Conservation (phyloP, 2,113 vertebrate genomes). For the Ageneiosus marmoratus region DNA sequence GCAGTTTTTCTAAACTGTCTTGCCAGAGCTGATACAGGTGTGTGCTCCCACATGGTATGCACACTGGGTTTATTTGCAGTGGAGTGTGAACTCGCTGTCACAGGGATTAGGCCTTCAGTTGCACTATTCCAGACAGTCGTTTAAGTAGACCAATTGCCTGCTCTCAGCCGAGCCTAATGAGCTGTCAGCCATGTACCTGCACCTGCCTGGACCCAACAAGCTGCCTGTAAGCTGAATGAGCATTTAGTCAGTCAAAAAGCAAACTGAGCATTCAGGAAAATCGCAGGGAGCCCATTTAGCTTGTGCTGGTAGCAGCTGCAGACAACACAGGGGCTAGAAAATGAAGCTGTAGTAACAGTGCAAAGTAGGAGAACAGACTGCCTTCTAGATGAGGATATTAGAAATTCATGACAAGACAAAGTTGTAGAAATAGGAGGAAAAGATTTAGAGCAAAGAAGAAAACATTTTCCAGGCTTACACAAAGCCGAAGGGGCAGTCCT, state of each 20-base stretch:
- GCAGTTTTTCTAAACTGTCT: conserved; percentile 24
- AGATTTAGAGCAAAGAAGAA: background rate
- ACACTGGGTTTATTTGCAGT: conserved; percentile 30
- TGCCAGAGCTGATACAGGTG: conserved; percentile 17
- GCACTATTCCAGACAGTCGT: conserved; percentile 47
- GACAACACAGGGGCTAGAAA: conserved; percentile 2
- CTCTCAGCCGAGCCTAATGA: conserved; percentile 50
- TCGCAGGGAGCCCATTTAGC: conserved; percentile 1
- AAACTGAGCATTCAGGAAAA: conserved; percentile 26
- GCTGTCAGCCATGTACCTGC: conserved; percentile 46
- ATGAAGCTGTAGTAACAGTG: background rate
- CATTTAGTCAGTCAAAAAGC: conserved; percentile 40
- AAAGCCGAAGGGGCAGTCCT: conserved; percentile 85
- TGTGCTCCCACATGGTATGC: background rate
- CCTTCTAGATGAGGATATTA: background rate
- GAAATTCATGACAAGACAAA: background rate
- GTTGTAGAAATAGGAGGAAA: background rate
- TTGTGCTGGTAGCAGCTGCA: conserved; percentile 31
- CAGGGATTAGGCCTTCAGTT: conserved; percentile 51
- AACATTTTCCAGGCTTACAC: conserved; percentile 71
- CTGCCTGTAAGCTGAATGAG: conserved; percentile 2
- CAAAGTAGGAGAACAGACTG: conserved; percentile 23
- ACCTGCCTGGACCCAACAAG: conserved; percentile 28
- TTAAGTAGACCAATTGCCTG: conserved; percentile 36
- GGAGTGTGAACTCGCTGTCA: conserved; percentile 29